Evolutionary conservation across 2,888 invertebrate genomes (phyloP), one percentile per base, ranked within the genome.

Genomic region (Amblyjoppa fuscipennis): DNA sequence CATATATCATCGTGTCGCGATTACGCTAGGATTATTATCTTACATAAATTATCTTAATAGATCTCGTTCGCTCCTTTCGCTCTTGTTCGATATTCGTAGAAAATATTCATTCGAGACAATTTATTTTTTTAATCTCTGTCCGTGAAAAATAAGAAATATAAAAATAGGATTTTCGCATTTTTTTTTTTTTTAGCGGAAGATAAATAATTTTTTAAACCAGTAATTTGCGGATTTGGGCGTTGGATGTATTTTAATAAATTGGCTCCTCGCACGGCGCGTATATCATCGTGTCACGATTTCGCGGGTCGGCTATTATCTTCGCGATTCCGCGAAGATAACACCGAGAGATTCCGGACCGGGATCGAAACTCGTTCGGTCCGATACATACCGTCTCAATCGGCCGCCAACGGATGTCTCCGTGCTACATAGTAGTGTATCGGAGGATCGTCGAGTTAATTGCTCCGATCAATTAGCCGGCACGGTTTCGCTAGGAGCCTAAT

Each of bases 391-490:
- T 77, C 66, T 77, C 66, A 77, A 77, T 77, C 76, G 66, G 49
- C 51, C 71, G 2, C 49, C 31, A 34, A 25, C 76, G 34, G 34
- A 53, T 66, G 56, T 51, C 66, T 66, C 41, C 51, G 51, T 53
- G 20, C 45, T 56, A 68, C 68, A 77, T 53, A 68, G 66, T 77
- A 77, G 28, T 61, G 28, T 68, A 56, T 49, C 51, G 66, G 31
- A 66, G 66, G 49, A 41, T 49, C 51, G n/a, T 25, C 53, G 68
- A 88, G 90, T 91, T 93, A 93, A 93, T 93, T 92, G 93, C 92
- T 90, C 92, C 92, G 92, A 93, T 93, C 92, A 93, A 93, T 93
- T 92, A 93, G 92, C 90, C 91, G 91, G 89, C 89, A 90, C 91
- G 89, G 88, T 91, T 91, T 91, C 85, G 90, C 91, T 89, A 89